Evolutionary conservation across 2,888 invertebrate species (phyloP).

Genomic region (Amaurobius ferox): DNA sequence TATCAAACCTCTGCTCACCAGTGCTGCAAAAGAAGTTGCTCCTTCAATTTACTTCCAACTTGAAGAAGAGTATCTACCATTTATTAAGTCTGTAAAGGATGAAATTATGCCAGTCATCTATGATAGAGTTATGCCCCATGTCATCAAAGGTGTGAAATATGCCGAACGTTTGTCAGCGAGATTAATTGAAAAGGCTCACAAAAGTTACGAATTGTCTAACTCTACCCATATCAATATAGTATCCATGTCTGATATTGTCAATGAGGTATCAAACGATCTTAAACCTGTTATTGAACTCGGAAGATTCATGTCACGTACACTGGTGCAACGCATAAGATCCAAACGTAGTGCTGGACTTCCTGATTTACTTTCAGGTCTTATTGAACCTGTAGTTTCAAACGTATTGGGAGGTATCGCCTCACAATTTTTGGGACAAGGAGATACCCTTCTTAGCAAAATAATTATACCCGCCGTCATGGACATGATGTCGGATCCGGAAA

Average conservation of each 20-base stretch:
- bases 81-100: neutral
- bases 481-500: slow-evolving; percentile 31
- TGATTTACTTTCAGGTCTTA: neutral
- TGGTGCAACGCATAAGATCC: neutral
- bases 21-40: neutral
- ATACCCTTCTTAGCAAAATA: slow-evolving; percentile 3
- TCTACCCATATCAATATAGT: slow-evolving; percentile 34
- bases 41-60: slow-evolving; percentile 8
- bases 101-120: neutral
- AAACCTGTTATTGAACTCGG: slow-evolving; percentile 39
- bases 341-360: neutral
- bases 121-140: neutral
- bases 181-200: slow-evolving; percentile 1
- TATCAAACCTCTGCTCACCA: neutral
- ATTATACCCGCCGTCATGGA: slow-evolving; percentile 24
- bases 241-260: slow-evolving; percentile 17
- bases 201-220: slow-evolving; percentile 26
- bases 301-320: slow-evolving; percentile 25
- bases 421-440: neutral
- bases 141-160: slow-evolving; percentile 5
- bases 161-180: neutral
- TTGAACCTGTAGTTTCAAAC: slow-evolving; percentile 10
- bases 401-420: neutral
- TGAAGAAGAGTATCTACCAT: neutral
- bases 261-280: slow-evolving; percentile 25